These are phyloP conservation scores for Caenorhabditis afra DNA, from an alignment of 2,888 invertebrate genomes.

Conservation along the genomic window DNA sequence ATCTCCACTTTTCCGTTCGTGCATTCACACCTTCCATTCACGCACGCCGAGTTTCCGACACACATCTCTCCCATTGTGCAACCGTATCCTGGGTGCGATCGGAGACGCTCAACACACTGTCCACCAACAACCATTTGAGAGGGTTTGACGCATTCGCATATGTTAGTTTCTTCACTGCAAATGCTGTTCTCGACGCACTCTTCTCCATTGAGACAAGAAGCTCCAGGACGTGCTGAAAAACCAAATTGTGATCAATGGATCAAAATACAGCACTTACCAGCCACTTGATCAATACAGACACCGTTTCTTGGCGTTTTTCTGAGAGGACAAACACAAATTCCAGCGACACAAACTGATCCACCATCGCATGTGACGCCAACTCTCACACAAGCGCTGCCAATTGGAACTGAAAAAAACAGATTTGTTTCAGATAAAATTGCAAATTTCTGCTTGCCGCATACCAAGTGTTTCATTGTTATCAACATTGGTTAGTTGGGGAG, in stretches of 20 bases:
- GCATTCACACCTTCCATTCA: constrained; percentile 70
- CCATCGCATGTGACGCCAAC: constrained; percentile 75
- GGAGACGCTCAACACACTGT: constrained; percentile 70
- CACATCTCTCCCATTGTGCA: constrained; percentile 74
- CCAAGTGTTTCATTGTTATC: constrained; percentile 20
- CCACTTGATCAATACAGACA: constrained; percentile 60
- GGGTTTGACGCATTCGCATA: constrained; percentile 71
- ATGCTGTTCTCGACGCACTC: constrained; percentile 68
- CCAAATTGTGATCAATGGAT: background rate
- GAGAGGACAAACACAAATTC: constrained; percentile 76
- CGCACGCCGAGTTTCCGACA: constrained; percentile 69
- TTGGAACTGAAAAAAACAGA: constrained; percentile 51
- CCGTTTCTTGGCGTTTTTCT: constrained; percentile 63
- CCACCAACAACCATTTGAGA: constrained; percentile 70
- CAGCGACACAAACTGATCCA: constrained; percentile 77
- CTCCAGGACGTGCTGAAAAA: constrained; percentile 72
- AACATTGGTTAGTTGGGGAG: constrained; percentile 34
- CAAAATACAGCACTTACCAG: constrained; percentile 37
- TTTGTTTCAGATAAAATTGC: no score
- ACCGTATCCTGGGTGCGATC: constrained; percentile 77
- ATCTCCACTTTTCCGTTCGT: constrained; percentile 64
- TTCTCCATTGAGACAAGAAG: constrained; percentile 71
- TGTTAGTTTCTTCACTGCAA: constrained; percentile 65
- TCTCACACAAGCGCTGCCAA: constrained; percentile 73
- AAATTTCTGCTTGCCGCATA: constrained; percentile 9